Conservation (phyloP, 2,888 invertebrate species). For the Syrista parreyssii region DNA sequence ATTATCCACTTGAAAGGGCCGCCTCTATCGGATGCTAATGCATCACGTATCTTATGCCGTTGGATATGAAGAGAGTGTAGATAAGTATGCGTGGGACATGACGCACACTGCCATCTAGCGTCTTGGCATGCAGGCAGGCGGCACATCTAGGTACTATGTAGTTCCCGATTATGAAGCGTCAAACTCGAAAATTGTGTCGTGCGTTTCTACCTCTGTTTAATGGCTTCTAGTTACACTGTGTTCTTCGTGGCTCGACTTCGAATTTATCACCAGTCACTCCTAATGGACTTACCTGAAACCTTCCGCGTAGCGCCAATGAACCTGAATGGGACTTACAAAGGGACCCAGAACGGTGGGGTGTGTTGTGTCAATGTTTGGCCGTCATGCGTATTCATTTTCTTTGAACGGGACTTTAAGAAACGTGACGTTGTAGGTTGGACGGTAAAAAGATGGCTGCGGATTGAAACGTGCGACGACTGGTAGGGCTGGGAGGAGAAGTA, state of each 20-base stretch:
- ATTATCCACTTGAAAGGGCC: constrained; percentile 17
- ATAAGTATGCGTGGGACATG: not conserved
- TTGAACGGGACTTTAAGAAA: not conserved
- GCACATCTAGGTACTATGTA: not conserved
- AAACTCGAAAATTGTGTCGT: too few species aligned
- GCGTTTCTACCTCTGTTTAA: too few species aligned
- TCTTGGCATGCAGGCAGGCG: not conserved
- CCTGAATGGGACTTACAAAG: not conserved
- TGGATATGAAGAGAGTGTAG: not conserved
- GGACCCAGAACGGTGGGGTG: not conserved
- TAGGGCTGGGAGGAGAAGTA: not conserved
- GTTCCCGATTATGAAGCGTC: not conserved
- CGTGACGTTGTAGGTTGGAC: not conserved
- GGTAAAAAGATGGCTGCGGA: not conserved
- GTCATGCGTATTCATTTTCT: not conserved
- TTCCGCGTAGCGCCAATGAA: not conserved
- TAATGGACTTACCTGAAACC: not conserved
- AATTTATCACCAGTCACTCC: not conserved
- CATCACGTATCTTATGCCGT: not conserved
- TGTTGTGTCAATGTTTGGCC: not conserved
- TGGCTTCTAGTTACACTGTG: too few species aligned
- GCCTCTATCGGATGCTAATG: constrained; percentile 6
- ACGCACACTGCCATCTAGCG: not conserved
- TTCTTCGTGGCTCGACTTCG: too few species aligned
- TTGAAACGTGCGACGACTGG: not conserved